These are phyloP conservation scores for Lasiurus cinereus DNA, from an alignment of 2,113 vertebrate species.

Conservation along the genomic window DNA sequence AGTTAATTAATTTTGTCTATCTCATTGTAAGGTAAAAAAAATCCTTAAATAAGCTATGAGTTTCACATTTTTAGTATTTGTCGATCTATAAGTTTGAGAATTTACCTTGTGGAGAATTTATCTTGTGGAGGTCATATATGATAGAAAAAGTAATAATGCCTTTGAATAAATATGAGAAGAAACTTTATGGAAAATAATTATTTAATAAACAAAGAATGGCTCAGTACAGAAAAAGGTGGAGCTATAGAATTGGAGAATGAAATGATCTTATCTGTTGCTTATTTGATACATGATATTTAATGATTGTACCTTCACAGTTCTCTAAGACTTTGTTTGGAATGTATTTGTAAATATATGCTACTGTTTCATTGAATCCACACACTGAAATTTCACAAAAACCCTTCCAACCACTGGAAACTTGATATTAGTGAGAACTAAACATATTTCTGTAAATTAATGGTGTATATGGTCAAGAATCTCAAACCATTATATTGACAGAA, in stretches of 20 bases:
- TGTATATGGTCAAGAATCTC: not conserved
- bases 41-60: not conserved
- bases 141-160: not conserved
- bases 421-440: not conserved
- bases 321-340: not conserved
- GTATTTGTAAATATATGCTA: not conserved
- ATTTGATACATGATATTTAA: not conserved
- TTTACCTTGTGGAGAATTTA: not conserved
- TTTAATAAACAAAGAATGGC: not conserved
- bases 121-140: not conserved
- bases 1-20: not conserved
- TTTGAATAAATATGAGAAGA: slow-evolving; percentile 25
- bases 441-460: not conserved
- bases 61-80: not conserved
- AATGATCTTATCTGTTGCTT: not conserved
- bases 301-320: not conserved
- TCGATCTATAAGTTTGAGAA: not conserved
- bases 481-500: not conserved
- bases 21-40: not conserved
- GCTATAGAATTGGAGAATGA: not conserved
- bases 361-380: not conserved
- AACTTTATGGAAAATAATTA: not conserved
- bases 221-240: not conserved
- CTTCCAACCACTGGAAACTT: not conserved
- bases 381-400: slow-evolving; percentile 9